phyloP scores from a whole-genome alignment of 2,888 invertebrate species.

The Nezara viridula region DNA sequence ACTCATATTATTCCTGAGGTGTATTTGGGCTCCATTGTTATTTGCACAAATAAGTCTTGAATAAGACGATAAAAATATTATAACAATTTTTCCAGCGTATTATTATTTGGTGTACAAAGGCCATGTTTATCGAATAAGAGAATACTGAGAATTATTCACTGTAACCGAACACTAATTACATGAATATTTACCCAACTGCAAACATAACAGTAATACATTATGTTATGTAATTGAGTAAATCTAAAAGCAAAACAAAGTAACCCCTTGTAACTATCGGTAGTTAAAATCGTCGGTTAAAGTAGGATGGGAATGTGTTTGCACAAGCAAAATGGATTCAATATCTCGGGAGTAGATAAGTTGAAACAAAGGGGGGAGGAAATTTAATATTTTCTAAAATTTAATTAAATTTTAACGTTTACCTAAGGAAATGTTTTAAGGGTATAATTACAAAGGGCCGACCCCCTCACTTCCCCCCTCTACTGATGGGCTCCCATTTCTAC shows the following conservation, averaged over 20 bases:
- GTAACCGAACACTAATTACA: background rate
- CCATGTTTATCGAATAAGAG: too few relatives aligned
- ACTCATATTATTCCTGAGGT: too few relatives aligned
- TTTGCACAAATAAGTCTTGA: too few relatives aligned
- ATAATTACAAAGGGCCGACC: conserved; percentile 15
- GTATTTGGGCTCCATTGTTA: too few relatives aligned
- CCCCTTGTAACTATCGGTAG: background rate
- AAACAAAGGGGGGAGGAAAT: conserved; percentile 9
- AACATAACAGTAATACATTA: background rate
- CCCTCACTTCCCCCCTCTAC: background rate
- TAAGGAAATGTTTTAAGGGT: conserved; percentile 35
- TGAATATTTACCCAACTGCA: background rate
- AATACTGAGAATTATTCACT: background rate
- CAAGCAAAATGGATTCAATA: conserved; percentile 7
- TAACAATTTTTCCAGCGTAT: too few relatives aligned
- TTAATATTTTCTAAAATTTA: conserved; percentile 47
- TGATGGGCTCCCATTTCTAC: conserved; percentile 26
- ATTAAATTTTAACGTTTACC: conserved; percentile 44
- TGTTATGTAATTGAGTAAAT: background rate
- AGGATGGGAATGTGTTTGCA: background rate
- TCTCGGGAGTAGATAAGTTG: conserved; percentile 15
- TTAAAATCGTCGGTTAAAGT: background rate
- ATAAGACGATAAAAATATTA: too few relatives aligned
- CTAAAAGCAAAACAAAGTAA: background rate
- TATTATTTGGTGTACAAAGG: too few relatives aligned